A percentile compares a stretch with the other conserved stretches of the same genome.
Conservation (phyloP, 2,888 invertebrate species). For the Erebia ligea region DNA sequence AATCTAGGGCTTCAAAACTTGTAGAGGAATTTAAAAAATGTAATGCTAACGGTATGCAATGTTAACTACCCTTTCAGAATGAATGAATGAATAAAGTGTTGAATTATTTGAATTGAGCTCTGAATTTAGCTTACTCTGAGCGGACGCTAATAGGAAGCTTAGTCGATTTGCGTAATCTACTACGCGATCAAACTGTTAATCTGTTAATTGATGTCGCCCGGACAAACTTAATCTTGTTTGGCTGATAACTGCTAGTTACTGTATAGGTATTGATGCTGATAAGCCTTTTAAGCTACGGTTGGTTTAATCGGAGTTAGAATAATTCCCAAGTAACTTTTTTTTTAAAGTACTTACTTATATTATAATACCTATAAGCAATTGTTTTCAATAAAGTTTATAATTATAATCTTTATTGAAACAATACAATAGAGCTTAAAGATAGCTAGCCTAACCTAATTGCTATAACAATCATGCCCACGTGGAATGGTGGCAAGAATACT, state of each 20-base stretch:
- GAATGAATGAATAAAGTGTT: not conserved
- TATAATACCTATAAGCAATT: too few species aligned
- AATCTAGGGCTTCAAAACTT: too few species aligned
- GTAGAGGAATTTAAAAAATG: too few species aligned
- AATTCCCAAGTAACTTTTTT: too few species aligned
- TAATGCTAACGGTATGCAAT: too few species aligned
- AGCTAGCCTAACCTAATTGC: too few species aligned
- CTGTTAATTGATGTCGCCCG: conserved; percentile 55
- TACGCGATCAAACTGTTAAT: conserved; percentile 47
- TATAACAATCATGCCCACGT: too few species aligned
- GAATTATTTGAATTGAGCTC: not conserved
- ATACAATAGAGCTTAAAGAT: too few species aligned
- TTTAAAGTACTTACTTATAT: too few species aligned
- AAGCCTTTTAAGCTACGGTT: not conserved
- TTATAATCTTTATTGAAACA: too few species aligned
- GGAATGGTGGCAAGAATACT: too few species aligned
- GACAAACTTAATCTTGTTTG: conserved; percentile 14
- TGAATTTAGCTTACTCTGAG: not conserved
- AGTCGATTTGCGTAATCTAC: conserved; percentile 38
- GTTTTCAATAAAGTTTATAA: too few species aligned
- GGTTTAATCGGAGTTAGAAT: not conserved
- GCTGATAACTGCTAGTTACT: conserved; percentile 14
- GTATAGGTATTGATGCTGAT: not conserved
- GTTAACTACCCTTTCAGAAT: not conserved
- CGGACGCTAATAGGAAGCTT: conserved; percentile 9